Conservation (phyloP, 2,888 invertebrate genomes). For the Theodoxus fluviatilis region DNA sequence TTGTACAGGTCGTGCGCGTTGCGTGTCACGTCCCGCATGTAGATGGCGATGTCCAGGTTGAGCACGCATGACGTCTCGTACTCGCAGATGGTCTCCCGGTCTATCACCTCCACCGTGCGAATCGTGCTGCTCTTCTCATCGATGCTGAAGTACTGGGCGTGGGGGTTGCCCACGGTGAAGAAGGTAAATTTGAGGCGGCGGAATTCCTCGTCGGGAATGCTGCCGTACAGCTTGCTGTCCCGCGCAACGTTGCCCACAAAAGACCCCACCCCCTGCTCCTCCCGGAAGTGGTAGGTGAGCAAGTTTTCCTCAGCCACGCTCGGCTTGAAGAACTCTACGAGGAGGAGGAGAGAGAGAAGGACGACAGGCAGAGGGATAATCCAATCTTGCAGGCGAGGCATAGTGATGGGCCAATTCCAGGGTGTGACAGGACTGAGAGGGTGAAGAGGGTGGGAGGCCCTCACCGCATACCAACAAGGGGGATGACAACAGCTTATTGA, state of each 20-base stretch:
- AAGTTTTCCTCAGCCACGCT: background rate
- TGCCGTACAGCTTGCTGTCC: conserved; percentile 43
- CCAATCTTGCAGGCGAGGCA: too few species aligned
- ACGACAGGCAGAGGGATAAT: too few species aligned
- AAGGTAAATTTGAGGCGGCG: conserved; percentile 45
- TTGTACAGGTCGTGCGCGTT: conserved; percentile 35
- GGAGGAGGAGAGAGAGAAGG: too few species aligned
- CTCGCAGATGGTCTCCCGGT: conserved; percentile 43
- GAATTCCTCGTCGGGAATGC: conserved; percentile 40
- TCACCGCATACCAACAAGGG: too few species aligned
- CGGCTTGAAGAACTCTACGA: too few species aligned
- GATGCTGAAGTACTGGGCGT: conserved; percentile 43
- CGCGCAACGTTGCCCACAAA: conserved; percentile 47
- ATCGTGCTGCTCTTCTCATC: conserved; percentile 43
- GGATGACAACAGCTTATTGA: too few species aligned
- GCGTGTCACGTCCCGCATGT: conserved; percentile 24
- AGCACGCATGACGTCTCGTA: conserved; percentile 36
- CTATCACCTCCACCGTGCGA: conserved; percentile 40
- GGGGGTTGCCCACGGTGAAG: conserved; percentile 41
- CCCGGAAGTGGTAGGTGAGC: conserved; percentile 30
- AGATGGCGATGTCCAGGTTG: conserved; percentile 41
- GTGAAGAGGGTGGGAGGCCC: too few species aligned
- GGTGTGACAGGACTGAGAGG: too few species aligned
- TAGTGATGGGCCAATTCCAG: too few species aligned
- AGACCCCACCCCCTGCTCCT: conserved; percentile 32